Evolutionary conservation across 2,797 vertebrate species (phyloP), one percentile per base, ranked within the genome.

Genomic region (Lycodopsis pacificus): DNA sequence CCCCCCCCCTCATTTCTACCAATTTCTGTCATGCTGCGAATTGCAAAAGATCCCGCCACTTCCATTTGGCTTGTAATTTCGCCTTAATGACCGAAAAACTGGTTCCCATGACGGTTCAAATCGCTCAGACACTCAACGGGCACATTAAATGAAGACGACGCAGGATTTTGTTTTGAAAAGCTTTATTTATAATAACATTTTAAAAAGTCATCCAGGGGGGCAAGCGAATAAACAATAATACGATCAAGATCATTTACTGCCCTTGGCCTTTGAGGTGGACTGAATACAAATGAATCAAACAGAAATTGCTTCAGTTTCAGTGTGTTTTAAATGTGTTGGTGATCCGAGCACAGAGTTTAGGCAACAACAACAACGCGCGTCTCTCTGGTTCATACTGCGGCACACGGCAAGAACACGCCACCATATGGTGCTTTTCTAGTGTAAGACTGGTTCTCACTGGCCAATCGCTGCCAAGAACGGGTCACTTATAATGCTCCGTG

Each of bases 171-270:
- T 62, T 82, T 85, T 78, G 36, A 74, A 77, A 83, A 75, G 44
- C 72, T 91, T 89, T 87, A 88, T 90, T 91, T 51, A 80, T 76
- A 74, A 67, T 68, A 82, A 90, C 71, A 83, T 80, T 83, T 75
- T 84, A 86, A 89, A 89, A 87, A 66, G 75, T 82, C 66, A 82
- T 73, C 61, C 46, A 71, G 38, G 27, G 27, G 65, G 71, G 11
- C 34, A 81, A 73, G 80, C 71, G 59, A 76, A 77, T 53, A 80
- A 70, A 86, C 51, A 79, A 76, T 56, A 76, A 81, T 85, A 71
- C 68, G 56, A 77, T 71, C 12, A 38, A 38, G 53, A 84, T 76
- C n/a, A 76, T 78, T 64, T 15, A 44, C 58, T 68, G 65, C 71
- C 67, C 49, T 69, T 64, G 65, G 70, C 56, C 56, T 79, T 51